These are phyloP conservation scores for Tiliacea aurago DNA, from an alignment of 2,888 invertebrate species.

Conservation along the genomic window DNA sequence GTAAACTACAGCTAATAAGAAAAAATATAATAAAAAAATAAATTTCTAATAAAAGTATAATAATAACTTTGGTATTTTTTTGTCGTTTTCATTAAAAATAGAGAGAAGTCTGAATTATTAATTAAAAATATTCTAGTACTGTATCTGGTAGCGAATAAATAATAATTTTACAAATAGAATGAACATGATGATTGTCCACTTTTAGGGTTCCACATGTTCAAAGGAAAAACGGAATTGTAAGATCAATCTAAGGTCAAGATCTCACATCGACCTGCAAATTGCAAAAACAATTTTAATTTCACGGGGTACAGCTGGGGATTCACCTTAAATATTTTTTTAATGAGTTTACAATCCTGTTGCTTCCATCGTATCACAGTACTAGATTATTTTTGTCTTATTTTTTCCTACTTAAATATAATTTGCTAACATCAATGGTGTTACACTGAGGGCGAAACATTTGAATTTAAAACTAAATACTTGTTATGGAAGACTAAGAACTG, in stretches of 20 bases:
- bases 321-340: no score
- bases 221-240: no score
- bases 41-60: conserved; percentile 46
- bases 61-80: conserved; percentile 58
- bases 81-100: conserved; percentile 49
- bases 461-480: conserved; percentile 1
- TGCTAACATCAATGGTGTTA: conserved; percentile 46
- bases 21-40: conserved; percentile 44
- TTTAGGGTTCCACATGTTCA: no score
- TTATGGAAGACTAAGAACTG: background rate
- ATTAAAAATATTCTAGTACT: conserved; percentile 22
- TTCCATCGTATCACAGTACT: conserved; percentile 18
- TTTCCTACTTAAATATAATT: conserved; percentile 36
- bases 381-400: conserved; percentile 16
- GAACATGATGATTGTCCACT: no score
- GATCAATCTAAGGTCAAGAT: no score
- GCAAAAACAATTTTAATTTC: no score
- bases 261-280: no score
- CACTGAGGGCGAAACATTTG: conserved; percentile 35
- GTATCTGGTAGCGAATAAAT: background rate
- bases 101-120: conserved; percentile 41
- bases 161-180: no score
- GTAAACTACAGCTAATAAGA: conserved; percentile 34
- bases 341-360: no score
- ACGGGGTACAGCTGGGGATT: no score